These are phyloP conservation scores for Philaethria dido DNA, from an alignment of 2,888 invertebrate species.

Conservation along the genomic window DNA sequence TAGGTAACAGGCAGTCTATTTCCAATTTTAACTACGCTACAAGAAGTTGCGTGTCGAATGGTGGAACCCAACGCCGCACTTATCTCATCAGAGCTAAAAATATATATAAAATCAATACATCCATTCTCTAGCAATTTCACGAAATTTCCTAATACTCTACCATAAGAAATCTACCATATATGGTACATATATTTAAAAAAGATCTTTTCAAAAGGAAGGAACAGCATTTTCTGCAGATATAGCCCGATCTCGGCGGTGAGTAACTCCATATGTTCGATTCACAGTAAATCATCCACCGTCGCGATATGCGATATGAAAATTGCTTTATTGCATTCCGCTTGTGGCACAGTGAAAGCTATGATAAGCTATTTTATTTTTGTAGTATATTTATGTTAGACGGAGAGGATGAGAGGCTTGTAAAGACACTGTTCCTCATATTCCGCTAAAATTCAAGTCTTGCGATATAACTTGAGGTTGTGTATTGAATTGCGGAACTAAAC, in stretches of 20 bases:
- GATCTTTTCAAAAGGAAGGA: conserved; percentile 26
- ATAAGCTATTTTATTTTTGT: neutral
- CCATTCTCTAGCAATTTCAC: neutral
- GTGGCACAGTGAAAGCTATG: conserved; percentile 48
- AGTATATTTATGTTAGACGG: neutral
- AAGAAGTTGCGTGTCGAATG: too few species aligned
- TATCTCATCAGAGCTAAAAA: too few species aligned
- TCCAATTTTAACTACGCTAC: too few species aligned
- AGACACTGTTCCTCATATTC: too few species aligned
- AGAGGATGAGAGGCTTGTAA: too few species aligned
- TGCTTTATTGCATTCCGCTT: conserved; percentile 50
- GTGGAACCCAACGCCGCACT: too few species aligned
- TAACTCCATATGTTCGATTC: conserved; percentile 53
- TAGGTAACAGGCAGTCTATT: too few species aligned
- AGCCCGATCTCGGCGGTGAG: conserved; percentile 47
- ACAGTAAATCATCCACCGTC: conserved; percentile 66
- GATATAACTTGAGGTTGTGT: too few species aligned
- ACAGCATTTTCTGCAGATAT: conserved; percentile 37
- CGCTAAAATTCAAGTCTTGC: too few species aligned
- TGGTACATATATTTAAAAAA: too few species aligned
- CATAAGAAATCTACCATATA: neutral
- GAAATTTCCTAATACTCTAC: neutral
- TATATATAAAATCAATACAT: too few species aligned
- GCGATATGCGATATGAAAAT: conserved; percentile 64
- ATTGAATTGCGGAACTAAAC: too few species aligned